Base-by-base conservation (phyloP, 1,140 invertebrate genomes). In the Drosophila sulfurigaster region DNA sequence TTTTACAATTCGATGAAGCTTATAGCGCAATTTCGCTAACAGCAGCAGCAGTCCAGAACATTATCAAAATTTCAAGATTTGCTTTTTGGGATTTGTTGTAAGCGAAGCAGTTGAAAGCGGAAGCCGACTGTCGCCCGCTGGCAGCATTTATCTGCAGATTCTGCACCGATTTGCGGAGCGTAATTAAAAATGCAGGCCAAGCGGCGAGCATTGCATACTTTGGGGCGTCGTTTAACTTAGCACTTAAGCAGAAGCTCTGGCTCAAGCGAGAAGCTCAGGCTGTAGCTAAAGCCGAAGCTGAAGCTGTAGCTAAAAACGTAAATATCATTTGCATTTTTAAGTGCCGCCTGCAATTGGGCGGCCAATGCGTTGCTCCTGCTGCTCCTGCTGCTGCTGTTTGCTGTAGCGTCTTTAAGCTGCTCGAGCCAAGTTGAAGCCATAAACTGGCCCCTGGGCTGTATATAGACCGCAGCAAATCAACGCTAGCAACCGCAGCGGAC, bases 281-380 rank as follows among this genome's bases (percentile, higher is more conserved):
- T 11, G 43, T 13, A 28, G 51, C 20, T 13, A 15, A 41, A 58
- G 41, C 38, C 51, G 48, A 54, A 46, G 43, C 70, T 43, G 13
- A 5, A 58, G 41, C 62, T 67, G 59, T 54, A 52, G 46, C 74
- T 46, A 68, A 66, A 69, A 78, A 81, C 85, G 85, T 89, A 89
- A 89, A 89, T 89, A 89, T 81, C 86, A 89, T 89, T 89, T 89
- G 85, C 85, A 89, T 89, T 85, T 82, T 85, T 81, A 89, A 89
- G 85, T 88, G 81, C 74, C 72, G 46, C 72, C 65, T 66, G 64
- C 65, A 76, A 63, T 72, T 64, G 41, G 63, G 57, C 45, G 52
- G 25, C 20, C 32, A 67, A 2, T 30, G 35, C 5, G 48, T 41
- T 70, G 58, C 43, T 38, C 51, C 46, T 73, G 30, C 41, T 59